Base-by-base conservation (phyloP, 1,140 invertebrate genomes). In the Geopemphigus sp. region DNA sequence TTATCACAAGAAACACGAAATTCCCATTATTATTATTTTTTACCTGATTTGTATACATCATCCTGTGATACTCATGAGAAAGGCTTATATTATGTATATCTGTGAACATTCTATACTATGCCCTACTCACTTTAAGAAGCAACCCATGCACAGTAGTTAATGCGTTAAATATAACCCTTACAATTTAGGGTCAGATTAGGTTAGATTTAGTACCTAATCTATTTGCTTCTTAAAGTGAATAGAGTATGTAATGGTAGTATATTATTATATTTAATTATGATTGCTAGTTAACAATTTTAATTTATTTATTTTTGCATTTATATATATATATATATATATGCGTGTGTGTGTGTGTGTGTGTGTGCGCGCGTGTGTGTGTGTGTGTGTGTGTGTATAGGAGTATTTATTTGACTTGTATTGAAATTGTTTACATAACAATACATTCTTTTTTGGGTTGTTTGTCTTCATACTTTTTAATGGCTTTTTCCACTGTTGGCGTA, bases 361-460 rank as follows among this genome's bases (percentile, higher is more conserved):
- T 10, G 17, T 50, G 14, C 14, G 45, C 2, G 39, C 22, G 17
- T 72, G 10, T 29, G 54, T 53, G n/a, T 26, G 26, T 29, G 17
- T 10, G 17, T 50, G 14, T 22, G 45, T 8, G 39, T 47, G 17
- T 72, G 10, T 29, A 72, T 53, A 72, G 17, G 17, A 53, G 47
- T 50, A 47, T 47, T 24, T 68, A 47, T 68, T 68, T 50, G 47
- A 11, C 10, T 2, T 72, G 29, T 72, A 72, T 72, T 54, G 29
- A 54, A n/a, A 72, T 53, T 39, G 3, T 39, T 70, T 68, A 81
- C 81, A 81, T 80, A 54, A 81, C 66, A 56, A 80, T 56, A 73
- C 81, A 81, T 57, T 81, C 81, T 57, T 81, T 81, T 81, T 81
- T 81, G 22, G 74, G 56, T 63, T 59, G 74, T 47, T 59, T 78